A percentile compares a stretch with the other conserved stretches of the same genome.
These are phyloP conservation scores for Spongia lamella DNA, from an alignment of 37 sponge, comb jelly and placozoan genomes.

Conservation along the genomic window DNA sequence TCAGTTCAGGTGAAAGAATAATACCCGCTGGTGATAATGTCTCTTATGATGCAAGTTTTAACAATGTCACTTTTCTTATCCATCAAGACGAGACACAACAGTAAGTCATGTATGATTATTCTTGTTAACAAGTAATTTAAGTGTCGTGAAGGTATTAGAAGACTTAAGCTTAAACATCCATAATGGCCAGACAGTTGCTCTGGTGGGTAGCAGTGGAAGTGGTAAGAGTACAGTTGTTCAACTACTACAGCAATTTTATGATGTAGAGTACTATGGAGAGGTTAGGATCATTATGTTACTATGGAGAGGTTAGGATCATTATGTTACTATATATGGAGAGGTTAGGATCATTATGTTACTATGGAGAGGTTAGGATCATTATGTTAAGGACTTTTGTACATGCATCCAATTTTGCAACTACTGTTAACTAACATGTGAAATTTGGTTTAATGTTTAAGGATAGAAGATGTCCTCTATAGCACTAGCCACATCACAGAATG, in stretches of 20 bases:
- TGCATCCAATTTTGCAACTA: too few relatives aligned
- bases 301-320: too few relatives aligned
- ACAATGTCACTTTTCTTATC: constrained; percentile 66
- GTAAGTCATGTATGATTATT: constrained; percentile 8
- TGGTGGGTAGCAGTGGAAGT: constrained; percentile 86
- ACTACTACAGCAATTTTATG: constrained; percentile 82
- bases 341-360: too few relatives aligned
- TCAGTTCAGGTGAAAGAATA: constrained; percentile 29
- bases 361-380: too few relatives aligned
- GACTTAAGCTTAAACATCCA: constrained; percentile 41
- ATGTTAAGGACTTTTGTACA: too few relatives aligned
- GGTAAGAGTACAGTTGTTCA: constrained; percentile 82
- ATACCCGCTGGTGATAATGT: constrained; percentile 35
- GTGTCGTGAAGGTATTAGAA: constrained; percentile 58
- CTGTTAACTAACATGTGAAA: too few relatives aligned
- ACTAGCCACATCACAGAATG: constrained; percentile 37
- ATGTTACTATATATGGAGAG: too few relatives aligned
- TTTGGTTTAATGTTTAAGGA: too few relatives aligned
- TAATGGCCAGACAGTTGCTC: constrained; percentile 77
- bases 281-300: too few relatives aligned
- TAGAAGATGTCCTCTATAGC: constrained; percentile 27
- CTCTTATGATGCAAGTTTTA: constrained; percentile 33
- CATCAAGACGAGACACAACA: constrained; percentile 49
- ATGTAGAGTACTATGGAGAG: too few relatives aligned
- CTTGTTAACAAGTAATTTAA: too few relatives aligned